Base-by-base conservation (phyloP, 2,888 invertebrate species). In the Drosophila birchii region DNA sequence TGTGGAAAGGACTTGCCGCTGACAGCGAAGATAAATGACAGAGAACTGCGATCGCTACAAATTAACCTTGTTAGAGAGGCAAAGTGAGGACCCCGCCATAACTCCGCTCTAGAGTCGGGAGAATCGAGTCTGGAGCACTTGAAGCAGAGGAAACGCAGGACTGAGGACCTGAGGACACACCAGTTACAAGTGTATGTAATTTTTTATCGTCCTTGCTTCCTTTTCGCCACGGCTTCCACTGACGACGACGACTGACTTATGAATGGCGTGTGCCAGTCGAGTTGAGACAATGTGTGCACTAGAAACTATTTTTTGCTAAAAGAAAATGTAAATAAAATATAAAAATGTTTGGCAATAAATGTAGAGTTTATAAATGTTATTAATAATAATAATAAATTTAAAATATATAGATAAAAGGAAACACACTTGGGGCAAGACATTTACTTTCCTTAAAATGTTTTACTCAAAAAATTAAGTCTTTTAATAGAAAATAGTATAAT, bases 41-140 rank as follows among this genome's bases (percentile, higher is more conserved):
- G 75, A 78, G 88, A 68, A 80, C 78, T 88, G 66, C 85, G 85
- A 86, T 86, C 89, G 85, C 89, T 88, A 90, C 90, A 92, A 92
- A 92, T 92, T 92, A 92, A 91, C 92, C 92, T 92, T 91, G 92
- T 92, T 92, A 92, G 89, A 92, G 90, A 68, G 78, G 69, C 57
- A 44, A 44, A 44, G 44, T 23, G 44, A 20, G 23, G 38, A 55
- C 41, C 57, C 34, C 41, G 71, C 47, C 71, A 49, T 56, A 57
- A 44, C 58, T 49, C 38, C n/a, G 39, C 54, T 60, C 39, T 29
- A 26, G 32, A 54, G 36, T 16, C 34, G 18, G 18, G 29, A 49
- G 29, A 7, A n/a, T 11, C 11, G n/a, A 29, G 47, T 2, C 2
- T n/a, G 64, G 47, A 18, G 38, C 18, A 16, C 47, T 20, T 20